Conservation (phyloP, 2,113 vertebrate species). For the Ardeotis arabs region DNA sequence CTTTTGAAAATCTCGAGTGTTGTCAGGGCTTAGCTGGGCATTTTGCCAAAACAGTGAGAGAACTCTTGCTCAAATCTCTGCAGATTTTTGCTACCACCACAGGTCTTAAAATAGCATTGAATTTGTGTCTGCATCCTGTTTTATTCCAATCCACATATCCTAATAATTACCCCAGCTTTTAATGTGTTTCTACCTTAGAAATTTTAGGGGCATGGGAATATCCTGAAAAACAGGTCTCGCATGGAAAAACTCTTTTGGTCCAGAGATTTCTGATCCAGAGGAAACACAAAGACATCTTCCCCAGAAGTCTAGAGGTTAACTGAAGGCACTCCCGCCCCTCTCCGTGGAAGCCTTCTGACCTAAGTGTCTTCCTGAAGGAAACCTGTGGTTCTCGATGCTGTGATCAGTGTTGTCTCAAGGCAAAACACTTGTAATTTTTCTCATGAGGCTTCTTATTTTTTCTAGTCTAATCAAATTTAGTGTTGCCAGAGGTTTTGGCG, state of each 20-base stretch:
- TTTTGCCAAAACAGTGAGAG: not conserved
- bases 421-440: not conserved
- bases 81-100: constrained; percentile 10
- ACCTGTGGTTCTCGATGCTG: not conserved
- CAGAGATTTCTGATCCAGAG: not conserved
- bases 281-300: not conserved
- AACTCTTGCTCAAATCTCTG: not conserved
- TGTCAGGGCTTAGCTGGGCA: not conserved
- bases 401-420: rapidly evolving
- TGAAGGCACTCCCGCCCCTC: not conserved
- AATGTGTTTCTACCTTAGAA: not conserved
- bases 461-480: not conserved
- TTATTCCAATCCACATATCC: not conserved
- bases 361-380: not conserved
- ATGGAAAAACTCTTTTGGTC: not conserved
- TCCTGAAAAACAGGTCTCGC: not conserved
- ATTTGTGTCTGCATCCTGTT: not conserved
- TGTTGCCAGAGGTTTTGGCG: not conserved
- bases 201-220: not conserved
- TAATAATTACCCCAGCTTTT: not conserved
- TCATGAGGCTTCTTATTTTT: not conserved
- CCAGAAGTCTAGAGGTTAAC: not conserved
- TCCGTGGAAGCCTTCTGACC: not conserved
- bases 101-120: constrained; percentile 24
- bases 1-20: not conserved